Evolutionary conservation across 2,888 invertebrate species (phyloP).

Genomic region (Bursaphelenchus okinawaensis): DNA sequence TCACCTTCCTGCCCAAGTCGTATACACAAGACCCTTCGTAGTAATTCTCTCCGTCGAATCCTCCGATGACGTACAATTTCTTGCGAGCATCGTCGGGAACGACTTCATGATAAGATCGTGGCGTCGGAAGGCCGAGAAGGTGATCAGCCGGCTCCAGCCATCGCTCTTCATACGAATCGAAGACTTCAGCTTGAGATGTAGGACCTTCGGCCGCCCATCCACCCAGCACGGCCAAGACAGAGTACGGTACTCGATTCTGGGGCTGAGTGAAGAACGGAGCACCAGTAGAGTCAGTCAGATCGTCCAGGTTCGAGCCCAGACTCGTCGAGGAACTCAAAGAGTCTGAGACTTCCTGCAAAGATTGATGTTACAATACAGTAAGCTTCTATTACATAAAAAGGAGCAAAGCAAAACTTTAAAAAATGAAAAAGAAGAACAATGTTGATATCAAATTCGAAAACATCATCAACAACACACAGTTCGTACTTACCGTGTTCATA

Average conservation of each 20-base stretch:
- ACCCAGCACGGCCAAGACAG: slow-evolving; percentile 18
- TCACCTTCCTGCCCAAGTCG: slow-evolving; percentile 66
- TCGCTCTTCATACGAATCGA: slow-evolving; percentile 18
- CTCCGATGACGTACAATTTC: slow-evolving; percentile 63
- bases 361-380: no score
- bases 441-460: no score
- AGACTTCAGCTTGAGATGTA: slow-evolving; percentile 25
- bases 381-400: no score
- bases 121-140: not conserved
- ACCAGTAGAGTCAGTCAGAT: not conserved
- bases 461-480: no score
- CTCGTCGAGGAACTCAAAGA: no score
- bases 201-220: slow-evolving; percentile 28
- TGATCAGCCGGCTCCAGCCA: slow-evolving; percentile 21
- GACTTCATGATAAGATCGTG: slow-evolving; percentile 71
- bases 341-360: no score
- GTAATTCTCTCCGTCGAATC: slow-evolving; percentile 61
- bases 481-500: no score
- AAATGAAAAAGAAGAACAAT: no score
- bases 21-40: slow-evolving; percentile 70
- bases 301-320: no score
- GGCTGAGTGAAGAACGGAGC: not conserved
- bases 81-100: not conserved
- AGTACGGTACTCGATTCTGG: slow-evolving; percentile 16
- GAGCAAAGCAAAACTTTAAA: no score